A percentile compares a stretch with the other conserved stretches of the same genome.
Conservation (phyloP, 1,140 invertebrate species). For the Apis florea region DNA sequence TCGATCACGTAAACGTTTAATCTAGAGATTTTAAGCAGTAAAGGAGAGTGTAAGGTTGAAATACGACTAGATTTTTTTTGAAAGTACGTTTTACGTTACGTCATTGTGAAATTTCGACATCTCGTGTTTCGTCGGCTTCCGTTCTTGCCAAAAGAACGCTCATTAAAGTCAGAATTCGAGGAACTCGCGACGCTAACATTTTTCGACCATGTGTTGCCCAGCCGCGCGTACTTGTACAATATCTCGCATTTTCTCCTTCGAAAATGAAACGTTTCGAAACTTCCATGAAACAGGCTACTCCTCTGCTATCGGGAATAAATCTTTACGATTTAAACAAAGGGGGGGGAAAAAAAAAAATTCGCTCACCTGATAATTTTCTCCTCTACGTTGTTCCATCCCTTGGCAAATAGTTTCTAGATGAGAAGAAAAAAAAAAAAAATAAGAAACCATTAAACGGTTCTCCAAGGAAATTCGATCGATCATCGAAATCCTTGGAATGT, state of each 20-base stretch:
- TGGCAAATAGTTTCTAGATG: too few relatives aligned
- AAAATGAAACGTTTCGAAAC: background rate
- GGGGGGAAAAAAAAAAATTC: too few relatives aligned
- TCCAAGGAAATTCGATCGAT: constrained; percentile 4
- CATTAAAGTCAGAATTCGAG: constrained; percentile 66
- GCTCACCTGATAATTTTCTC: too few relatives aligned
- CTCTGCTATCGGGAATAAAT: too few relatives aligned
- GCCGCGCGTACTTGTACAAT: constrained; percentile 1
- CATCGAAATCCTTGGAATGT: background rate
- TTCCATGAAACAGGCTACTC: background rate
- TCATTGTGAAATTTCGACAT: background rate
- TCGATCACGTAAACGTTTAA: too few relatives aligned
- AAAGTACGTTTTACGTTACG: background rate
- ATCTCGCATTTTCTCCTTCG: background rate
- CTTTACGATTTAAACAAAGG: too few relatives aligned
- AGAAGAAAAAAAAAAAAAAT: too few relatives aligned
- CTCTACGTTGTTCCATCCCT: too few relatives aligned
- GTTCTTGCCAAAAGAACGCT: constrained; percentile 18
- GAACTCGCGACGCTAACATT: constrained; percentile 58
- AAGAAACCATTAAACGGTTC: too few relatives aligned
- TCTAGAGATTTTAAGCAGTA: background rate
- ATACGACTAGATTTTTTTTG: too few relatives aligned
- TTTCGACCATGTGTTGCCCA: constrained; percentile 66
- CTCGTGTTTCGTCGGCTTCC: constrained; percentile 15
- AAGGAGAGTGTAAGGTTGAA: too few relatives aligned